Percentiles rank a stretch among this genome's conserved stretches.
phyloP scores from a whole-genome alignment of 37 sponge, comb jelly and placozoan genomes.

The Cliona cf. orientalis region DNA sequence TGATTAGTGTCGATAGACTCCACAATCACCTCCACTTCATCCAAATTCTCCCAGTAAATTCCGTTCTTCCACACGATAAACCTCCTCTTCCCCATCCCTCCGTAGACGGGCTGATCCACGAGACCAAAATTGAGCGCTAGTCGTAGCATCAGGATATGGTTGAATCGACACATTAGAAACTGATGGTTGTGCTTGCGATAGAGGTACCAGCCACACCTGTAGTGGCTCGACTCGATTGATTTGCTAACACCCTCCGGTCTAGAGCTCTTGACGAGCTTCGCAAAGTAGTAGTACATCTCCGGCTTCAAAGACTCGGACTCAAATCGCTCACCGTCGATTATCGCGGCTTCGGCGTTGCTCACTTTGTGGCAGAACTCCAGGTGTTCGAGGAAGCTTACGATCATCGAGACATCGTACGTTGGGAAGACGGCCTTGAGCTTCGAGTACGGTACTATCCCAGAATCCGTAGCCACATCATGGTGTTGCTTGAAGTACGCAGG shows the following conservation, averaged over 20 bases:
- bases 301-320: neutral
- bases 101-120: neutral
- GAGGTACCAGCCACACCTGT: slow-evolving; percentile 17
- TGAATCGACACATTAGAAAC: too few relatives aligned
- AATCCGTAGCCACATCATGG: neutral
- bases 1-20: neutral
- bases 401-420: neutral
- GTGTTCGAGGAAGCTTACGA: neutral
- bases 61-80: neutral
- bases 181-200: neutral
- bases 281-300: slow-evolving; percentile 1
- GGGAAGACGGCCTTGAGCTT: neutral
- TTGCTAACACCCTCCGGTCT: neutral
- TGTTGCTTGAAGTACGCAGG: neutral
- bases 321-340: neutral
- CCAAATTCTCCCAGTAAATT: too few relatives aligned
- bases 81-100: neutral
- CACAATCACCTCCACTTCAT: slow-evolving; percentile 4
- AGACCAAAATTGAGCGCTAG: neutral
- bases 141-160: neutral
- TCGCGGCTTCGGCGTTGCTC: neutral
- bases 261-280: neutral
- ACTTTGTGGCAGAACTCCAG: slow-evolving; percentile 18
- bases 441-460: slow-evolving; percentile 2
- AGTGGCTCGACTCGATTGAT: neutral